These are phyloP conservation scores for Sphaerophoria rueppellii DNA, from an alignment of 2,888 invertebrate species.

Conservation along the genomic window DNA sequence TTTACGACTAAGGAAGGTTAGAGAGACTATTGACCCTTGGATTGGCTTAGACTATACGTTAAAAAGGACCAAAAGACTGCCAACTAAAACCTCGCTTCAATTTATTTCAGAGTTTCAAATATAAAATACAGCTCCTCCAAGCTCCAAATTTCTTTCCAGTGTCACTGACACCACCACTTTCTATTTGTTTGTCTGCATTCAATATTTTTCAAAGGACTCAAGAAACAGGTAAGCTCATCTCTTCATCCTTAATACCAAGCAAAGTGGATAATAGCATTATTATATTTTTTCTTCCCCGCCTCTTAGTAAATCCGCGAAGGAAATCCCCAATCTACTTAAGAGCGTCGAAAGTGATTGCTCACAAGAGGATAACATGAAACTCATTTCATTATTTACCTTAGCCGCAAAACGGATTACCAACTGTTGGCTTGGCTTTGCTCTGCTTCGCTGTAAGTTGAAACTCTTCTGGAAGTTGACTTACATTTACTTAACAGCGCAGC, in stretches of 20 bases:
- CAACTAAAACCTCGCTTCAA: too few species aligned
- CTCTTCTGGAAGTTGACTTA: conserved; percentile 12
- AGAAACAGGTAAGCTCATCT: conserved; percentile 48
- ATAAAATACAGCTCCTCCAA: background rate
- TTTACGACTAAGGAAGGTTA: too few species aligned
- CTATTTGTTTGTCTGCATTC: background rate
- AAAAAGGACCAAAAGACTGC: too few species aligned
- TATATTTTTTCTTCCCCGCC: conserved; percentile 37
- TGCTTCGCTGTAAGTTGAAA: background rate
- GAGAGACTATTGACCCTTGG: too few species aligned
- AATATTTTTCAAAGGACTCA: background rate
- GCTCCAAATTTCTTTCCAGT: background rate
- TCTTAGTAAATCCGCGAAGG: conserved; percentile 46
- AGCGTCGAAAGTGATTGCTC: conserved; percentile 73
- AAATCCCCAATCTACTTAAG: conserved; percentile 73
- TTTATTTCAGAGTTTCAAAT: background rate
- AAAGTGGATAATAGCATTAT: conserved; percentile 69
- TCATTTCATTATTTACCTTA: conserved; percentile 73
- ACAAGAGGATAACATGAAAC: conserved; percentile 74
- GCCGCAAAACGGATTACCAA: conserved; percentile 73
- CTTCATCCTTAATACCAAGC: conserved; percentile 29
- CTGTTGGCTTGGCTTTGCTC: conserved; percentile 64
- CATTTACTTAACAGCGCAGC: background rate
- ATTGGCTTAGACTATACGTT: too few species aligned
- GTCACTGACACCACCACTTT: background rate